Evolutionary conservation across 2,113 vertebrate species (phyloP).

Genomic region (Cygnus atratus): DNA sequence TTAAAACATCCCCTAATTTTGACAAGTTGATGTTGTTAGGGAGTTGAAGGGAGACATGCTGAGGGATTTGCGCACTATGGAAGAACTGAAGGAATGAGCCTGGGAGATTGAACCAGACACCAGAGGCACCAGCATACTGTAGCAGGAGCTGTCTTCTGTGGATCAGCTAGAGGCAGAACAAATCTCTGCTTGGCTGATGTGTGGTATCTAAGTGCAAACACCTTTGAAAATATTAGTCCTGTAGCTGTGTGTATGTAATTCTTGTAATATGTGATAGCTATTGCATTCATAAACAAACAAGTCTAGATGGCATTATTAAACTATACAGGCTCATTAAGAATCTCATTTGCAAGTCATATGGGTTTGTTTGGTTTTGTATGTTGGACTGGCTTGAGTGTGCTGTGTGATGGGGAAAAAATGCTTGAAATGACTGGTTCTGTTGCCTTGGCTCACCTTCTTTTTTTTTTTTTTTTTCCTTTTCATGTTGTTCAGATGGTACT

Average conservation of each 20-base stretch:
- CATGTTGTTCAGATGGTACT: neutral
- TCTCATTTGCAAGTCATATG: neutral
- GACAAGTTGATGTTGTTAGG: neutral
- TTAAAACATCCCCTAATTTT: neutral
- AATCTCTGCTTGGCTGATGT: neutral
- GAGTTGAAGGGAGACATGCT: neutral
- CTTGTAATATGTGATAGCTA: neutral
- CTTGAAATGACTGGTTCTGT: neutral
- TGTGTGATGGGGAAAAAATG: neutral
- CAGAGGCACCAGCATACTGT: neutral
- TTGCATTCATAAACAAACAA: neutral
- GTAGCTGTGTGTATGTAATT: neutral
- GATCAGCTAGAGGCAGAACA: neutral
- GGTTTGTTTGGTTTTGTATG: neutral
- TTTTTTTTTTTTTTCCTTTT: neutral
- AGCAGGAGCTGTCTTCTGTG: neutral
- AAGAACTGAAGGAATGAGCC: neutral
- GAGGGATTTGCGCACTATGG: neutral
- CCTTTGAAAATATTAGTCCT: neutral
- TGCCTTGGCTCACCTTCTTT: neutral
- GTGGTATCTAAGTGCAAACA: neutral
- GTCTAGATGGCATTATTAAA: neutral
- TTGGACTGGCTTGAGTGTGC: neutral
- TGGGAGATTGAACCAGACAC: neutral
- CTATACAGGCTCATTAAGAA: neutral